A percentile compares a stretch with the other conserved stretches of the same genome.
Evolutionary conservation across 1,140 invertebrate genomes (phyloP).

Genomic region (Amyelois transitella): DNA sequence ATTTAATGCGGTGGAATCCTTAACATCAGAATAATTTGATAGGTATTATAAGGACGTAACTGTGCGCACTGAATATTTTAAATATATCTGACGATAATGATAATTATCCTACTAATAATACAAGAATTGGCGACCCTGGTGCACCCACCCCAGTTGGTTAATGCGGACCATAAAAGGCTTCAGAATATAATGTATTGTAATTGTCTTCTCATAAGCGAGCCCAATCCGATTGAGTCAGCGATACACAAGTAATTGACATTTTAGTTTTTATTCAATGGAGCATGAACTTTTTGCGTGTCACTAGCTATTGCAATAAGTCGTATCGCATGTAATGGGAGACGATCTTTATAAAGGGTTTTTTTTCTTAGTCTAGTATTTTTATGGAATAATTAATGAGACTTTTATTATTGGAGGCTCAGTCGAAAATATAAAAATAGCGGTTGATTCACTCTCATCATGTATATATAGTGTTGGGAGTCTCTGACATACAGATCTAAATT

Average conservation of each 20-base stretch:
- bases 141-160: slow-evolving; percentile 27
- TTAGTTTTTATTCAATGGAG: slow-evolving; percentile 20
- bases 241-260: slow-evolving; percentile 55
- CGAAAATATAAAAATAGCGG: not conserved
- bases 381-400: not conserved
- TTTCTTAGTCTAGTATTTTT: not conserved
- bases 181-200: slow-evolving; percentile 66
- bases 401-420: not conserved
- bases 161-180: slow-evolving; percentile 47
- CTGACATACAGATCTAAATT: too few species aligned
- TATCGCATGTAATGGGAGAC: not conserved
- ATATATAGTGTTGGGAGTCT: too few species aligned
- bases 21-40: too few species aligned
- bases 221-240: slow-evolving; percentile 44
- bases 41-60: too few species aligned
- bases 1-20: too few species aligned
- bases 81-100: too few species aligned
- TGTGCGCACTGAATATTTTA: too few species aligned
- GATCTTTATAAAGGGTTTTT: not conserved
- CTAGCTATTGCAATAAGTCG: not conserved
- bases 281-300: not conserved
- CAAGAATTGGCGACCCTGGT: not conserved
- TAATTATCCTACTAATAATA: not conserved
- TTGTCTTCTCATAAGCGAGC: slow-evolving; percentile 64
- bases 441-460: too few species aligned